phyloP scores from a whole-genome alignment of 1,140 invertebrate genomes.

The Cyphomyrmex costatus region DNA sequence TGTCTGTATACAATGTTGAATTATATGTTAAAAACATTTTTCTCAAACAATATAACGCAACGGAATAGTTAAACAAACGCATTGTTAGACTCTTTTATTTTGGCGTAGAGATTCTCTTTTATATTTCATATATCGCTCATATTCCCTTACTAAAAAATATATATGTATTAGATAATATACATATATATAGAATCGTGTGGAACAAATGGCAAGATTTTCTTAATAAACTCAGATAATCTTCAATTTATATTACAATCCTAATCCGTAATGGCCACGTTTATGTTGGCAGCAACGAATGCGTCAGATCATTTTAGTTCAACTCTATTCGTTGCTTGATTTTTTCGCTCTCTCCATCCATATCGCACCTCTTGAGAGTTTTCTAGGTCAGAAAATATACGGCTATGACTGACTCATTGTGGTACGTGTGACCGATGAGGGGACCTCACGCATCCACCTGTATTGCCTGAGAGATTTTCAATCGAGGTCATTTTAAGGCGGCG shows the following conservation, averaged over 20 bases:
- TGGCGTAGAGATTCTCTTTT: not conserved
- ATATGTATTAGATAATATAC: not conserved
- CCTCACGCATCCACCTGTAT: not conserved
- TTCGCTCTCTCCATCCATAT: conserved; percentile 6
- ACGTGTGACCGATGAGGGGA: conserved; percentile 27
- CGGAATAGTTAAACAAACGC: not conserved
- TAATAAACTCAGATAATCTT: conserved; percentile 63
- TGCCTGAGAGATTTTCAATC: conserved; percentile 45
- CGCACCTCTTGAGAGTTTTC: conserved; percentile 63
- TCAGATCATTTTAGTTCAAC: conserved; percentile 48
- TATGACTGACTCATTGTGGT: conserved; percentile 67
- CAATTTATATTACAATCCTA: conserved; percentile 72
- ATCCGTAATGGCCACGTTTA: conserved; percentile 72
- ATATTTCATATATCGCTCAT: not conserved
- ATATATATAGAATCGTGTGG: not conserved
- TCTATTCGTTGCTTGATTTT: conserved; percentile 43
- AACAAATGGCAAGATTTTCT: conserved; percentile 10
- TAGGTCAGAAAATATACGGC: conserved; percentile 76
- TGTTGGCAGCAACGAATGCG: conserved; percentile 42
- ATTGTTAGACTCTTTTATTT: not conserved
- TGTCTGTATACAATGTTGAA: not conserved
- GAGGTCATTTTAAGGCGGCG: conserved; percentile 17
- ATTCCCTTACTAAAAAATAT: not conserved
- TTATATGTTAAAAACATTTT: not conserved
- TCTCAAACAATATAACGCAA: not conserved